These are phyloP conservation scores for Myotis myotis DNA, from an alignment of 2,797 vertebrate species.

Conservation along the genomic window DNA sequence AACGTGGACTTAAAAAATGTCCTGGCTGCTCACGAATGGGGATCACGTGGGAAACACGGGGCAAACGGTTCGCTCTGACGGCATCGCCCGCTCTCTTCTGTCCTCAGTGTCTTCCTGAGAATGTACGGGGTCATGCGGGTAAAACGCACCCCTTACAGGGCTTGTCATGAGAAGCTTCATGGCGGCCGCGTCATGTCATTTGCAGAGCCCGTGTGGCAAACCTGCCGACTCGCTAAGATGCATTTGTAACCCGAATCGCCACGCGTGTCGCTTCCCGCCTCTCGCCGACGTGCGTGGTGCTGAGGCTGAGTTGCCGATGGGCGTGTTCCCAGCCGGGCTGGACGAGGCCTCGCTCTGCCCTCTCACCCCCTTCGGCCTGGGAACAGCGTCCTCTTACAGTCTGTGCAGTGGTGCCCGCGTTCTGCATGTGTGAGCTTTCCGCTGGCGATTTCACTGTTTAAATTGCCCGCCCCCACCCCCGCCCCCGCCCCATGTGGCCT, in stretches of 20 bases:
- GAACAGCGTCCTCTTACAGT: neutral
- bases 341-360: neutral
- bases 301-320: fast-evolving
- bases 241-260: neutral
- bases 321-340: neutral
- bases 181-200: neutral
- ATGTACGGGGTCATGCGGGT: too few species aligned
- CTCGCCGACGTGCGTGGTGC: fast-evolving
- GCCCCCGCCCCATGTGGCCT: fast-evolving
- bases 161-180: neutral
- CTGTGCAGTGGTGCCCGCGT: too few species aligned
- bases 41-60: neutral
- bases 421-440: neutral
- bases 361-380: neutral
- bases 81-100: neutral
- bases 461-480: too few species aligned
- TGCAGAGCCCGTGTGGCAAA: neutral
- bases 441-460: neutral
- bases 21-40: constrained; percentile 18
- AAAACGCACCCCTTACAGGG: fast-evolving
- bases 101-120: neutral
- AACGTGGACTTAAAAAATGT: neutral
- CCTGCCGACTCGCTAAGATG: neutral
- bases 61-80: neutral
- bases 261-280: fast-evolving